phyloP scores from a whole-genome alignment of 1,140 invertebrate species.

The Diprion similis region DNA sequence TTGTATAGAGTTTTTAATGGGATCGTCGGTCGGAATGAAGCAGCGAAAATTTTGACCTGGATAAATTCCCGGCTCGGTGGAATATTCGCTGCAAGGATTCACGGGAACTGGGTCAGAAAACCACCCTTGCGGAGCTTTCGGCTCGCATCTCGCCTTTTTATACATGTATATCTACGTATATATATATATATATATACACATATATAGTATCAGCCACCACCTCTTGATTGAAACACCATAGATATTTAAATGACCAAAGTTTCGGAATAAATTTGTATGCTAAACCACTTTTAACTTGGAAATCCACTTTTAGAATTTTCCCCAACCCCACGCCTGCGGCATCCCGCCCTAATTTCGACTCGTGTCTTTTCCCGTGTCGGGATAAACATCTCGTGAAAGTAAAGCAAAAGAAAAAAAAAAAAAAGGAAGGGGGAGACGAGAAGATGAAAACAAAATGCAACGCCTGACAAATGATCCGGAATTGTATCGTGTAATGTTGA shows the following conservation, averaged over 20 bases:
- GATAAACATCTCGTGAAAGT: too few species aligned
- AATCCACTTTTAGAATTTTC: constrained; percentile 34
- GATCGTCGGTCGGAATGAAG: too few species aligned
- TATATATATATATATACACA: constrained; percentile 17
- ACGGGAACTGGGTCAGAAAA: background rate
- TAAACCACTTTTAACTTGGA: constrained; percentile 26
- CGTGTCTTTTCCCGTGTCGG: constrained; percentile 10
- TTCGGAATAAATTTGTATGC: constrained; percentile 47
- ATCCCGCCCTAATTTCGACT: constrained; percentile 10
- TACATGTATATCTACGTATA: too few species aligned
- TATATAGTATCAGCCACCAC: constrained; percentile 24
- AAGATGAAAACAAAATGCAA: too few species aligned
- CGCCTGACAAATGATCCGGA: too few species aligned
- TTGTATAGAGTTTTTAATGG: background rate
- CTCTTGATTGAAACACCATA: constrained; percentile 47
- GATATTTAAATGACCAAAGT: constrained; percentile 50
- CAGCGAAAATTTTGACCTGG: too few species aligned
- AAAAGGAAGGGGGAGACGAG: too few species aligned
- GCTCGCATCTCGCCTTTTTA: too few species aligned
- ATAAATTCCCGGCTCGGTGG: too few species aligned
- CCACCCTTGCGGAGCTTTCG: background rate
- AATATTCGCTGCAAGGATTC: background rate
- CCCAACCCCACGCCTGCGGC: constrained; percentile 33
- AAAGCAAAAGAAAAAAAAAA: too few species aligned
- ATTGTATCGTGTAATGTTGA: too few species aligned